phyloP scores from a whole-genome alignment of 2,888 invertebrate species.

The Philonicus albiceps region DNA sequence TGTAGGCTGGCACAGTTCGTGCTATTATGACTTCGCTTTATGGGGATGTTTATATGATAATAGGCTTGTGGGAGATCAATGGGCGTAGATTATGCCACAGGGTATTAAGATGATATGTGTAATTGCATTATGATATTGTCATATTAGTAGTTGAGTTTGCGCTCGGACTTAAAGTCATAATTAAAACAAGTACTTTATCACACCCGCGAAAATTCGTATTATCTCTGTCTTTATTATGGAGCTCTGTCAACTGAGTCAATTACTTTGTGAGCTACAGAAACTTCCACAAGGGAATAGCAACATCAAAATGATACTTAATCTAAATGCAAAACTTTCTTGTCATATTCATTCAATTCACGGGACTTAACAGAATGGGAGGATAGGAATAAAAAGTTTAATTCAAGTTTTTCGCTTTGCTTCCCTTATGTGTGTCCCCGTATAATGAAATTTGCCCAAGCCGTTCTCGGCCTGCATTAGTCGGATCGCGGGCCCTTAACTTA shows the following conservation, averaged over 20 bases:
- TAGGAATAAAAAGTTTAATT: conserved; percentile 32
- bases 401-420: conserved; percentile 4
- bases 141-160: not conserved
- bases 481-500: not conserved
- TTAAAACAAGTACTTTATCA: not conserved
- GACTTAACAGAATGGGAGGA: not conserved
- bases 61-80: conserved; percentile 1
- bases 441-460: not conserved
- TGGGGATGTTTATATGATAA: conserved; percentile 19
- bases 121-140: not conserved
- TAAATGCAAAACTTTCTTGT: conserved; percentile 31
- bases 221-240: not conserved
- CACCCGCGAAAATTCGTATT: not conserved
- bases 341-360: conserved; percentile 33
- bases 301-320: not conserved
- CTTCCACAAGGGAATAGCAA: not conserved
- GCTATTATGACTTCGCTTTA: not conserved
- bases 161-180: not conserved
- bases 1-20: not conserved
- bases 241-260: not conserved
- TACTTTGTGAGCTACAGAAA: not conserved
- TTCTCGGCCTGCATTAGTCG: not conserved
- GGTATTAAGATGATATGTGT: conserved; percentile 30
- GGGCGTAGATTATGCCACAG: conserved; percentile 6
- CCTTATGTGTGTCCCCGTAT: not conserved